A percentile compares a stretch with the other conserved stretches of the same genome.
Evolutionary conservation across 2,797 vertebrate species (phyloP).

Genomic region (Crotalus adamanteus): DNA sequence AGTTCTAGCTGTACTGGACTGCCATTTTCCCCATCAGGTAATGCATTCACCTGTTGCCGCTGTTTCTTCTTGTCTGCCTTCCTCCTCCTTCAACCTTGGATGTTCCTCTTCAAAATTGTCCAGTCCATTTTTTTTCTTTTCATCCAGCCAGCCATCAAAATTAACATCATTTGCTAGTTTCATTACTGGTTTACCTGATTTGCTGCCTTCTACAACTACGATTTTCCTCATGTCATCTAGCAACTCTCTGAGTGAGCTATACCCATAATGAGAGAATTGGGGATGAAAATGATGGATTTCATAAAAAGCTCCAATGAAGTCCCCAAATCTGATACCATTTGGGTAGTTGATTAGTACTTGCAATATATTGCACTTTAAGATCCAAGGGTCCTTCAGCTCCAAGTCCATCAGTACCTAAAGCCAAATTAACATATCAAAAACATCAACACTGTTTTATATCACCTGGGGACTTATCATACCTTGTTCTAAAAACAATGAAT

Average conservation of each 20-base stretch:
- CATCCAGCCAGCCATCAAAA: background rate
- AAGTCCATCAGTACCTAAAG: background rate
- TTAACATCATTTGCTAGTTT: background rate
- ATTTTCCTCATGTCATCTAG: constrained; percentile 24
- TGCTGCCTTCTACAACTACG: background rate
- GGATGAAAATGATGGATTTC: constrained; percentile 34
- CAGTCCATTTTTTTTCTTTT: background rate
- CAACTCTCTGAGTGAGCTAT: constrained; percentile 15
- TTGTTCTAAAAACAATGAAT: background rate
- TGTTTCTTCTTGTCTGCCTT: background rate
- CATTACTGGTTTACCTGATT: background rate
- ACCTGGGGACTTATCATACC: no score
- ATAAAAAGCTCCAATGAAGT: constrained; percentile 37
- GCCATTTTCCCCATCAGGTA: background rate
- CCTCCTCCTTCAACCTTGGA: background rate
- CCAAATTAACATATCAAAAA: background rate
- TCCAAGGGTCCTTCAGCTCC: background rate
- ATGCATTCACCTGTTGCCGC: background rate
- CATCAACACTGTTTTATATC: background rate
- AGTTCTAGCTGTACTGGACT: background rate
- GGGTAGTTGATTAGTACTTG: constrained; percentile 2
- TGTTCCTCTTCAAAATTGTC: background rate
- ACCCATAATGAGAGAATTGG: constrained; percentile 24
- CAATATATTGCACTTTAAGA: constrained; percentile 5
- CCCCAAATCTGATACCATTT: constrained; percentile 3